Conservation (phyloP, 2,888 invertebrate species). For the Orthosia cruda region DNA sequence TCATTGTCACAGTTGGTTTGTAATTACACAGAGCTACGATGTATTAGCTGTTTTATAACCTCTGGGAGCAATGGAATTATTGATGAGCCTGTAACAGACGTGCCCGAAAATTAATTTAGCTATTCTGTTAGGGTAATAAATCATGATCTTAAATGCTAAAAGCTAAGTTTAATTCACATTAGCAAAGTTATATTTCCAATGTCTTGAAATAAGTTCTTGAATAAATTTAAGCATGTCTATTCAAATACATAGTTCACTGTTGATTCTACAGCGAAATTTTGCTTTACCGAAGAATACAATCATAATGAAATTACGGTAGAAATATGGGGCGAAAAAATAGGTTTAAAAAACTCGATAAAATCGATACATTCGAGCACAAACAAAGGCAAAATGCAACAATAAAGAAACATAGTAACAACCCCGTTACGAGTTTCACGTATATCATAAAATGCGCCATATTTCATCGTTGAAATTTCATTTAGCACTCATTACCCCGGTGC, state of each 20-base stretch:
- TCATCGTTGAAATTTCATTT: constrained; percentile 81
- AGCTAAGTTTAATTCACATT: constrained; percentile 27
- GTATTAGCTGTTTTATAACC: constrained; percentile 32
- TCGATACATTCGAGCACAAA: constrained; percentile 10
- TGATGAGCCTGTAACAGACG: constrained; percentile 43
- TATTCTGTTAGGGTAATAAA: constrained; percentile 58
- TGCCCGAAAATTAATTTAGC: constrained; percentile 40
- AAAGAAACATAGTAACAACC: constrained; percentile 26
- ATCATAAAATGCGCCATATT: constrained; percentile 80
- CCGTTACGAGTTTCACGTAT: constrained; percentile 48
- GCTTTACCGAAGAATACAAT: neutral
- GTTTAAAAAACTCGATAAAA: constrained; percentile 23
- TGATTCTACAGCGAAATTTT: neutral
- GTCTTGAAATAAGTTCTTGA: constrained; percentile 9
- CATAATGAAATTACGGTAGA: constrained; percentile 1
- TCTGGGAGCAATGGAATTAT: constrained; percentile 41
- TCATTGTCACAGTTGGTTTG: constrained; percentile 57
- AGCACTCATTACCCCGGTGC: constrained; percentile 72
- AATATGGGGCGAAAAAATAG: neutral
- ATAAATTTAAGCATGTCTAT: neutral
- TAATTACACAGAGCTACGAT: constrained; percentile 40
- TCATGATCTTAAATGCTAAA: constrained; percentile 42
- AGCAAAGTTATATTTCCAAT: constrained; percentile 27
- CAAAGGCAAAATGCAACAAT: constrained; percentile 28
- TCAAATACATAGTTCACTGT: neutral